Base-by-base conservation (phyloP, 2,888 invertebrate genomes). In the Ariolimax columbianus region DNA sequence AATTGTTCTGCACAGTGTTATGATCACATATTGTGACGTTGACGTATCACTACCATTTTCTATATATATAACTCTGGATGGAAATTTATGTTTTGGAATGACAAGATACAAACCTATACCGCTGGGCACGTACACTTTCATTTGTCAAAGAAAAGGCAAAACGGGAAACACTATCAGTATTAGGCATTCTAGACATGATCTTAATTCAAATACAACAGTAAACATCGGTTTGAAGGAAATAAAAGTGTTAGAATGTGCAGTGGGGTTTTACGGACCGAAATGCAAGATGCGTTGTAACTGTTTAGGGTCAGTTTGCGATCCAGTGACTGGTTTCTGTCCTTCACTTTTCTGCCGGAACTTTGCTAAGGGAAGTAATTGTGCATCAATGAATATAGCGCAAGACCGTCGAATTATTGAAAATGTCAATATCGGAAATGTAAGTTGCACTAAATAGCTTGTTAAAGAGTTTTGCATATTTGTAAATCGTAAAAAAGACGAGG, bases 301-400 rank as follows among this genome's bases (percentile, higher is more conserved):
- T 63, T 38, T 72, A 38, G 82, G 73, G 17, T 59, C 59, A 23
- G 30, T 26, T 23, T 82, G 82, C 40, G 73, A 82, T 40, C 38
- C 72, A 9, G 51, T 59, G n/a, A 82, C 51, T 33, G 82, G 82
- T 11, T 55, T 40, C n/a, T 82, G 82, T 40, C 26, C 30, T 17
- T 36, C 51, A 30, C n/a, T 19, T 36, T 23, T 40, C 1, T 82
- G 82, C 23, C 33, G 19, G n/a, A 38, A 30, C n/a, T 55, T 55
- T 36, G 72, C 82, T 11, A 82, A 40, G 30, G 82, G 82, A 38
- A 55, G 73, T 36, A 73, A 73, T 40, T 82, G 82, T 73, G 72
- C 82, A 26, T 55, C 75, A 73, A 40, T 73, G 26, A 33, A 82
- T 40, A n/a, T 82, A 43, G 47, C 73, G 7, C 73, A 26, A 19